Conservation (phyloP, 2,797 vertebrate species). For the Lithobates sylvaticus region DNA sequence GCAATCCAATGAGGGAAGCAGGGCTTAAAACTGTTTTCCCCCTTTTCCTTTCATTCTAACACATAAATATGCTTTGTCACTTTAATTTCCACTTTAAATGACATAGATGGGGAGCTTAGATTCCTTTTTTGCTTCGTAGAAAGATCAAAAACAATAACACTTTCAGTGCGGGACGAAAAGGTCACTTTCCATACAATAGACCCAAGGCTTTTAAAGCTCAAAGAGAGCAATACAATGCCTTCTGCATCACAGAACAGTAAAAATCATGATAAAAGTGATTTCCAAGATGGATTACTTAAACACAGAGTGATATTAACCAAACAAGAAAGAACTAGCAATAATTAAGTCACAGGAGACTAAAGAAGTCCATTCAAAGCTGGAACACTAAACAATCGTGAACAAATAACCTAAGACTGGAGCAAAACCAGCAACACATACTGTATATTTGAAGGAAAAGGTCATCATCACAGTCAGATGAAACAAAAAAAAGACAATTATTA, state of each 20-base stretch:
- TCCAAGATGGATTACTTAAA: constrained; percentile 48
- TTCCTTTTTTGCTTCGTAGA: no score
- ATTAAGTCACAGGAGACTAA: constrained; percentile 48
- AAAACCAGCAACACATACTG: constrained; percentile 43
- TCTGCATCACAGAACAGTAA: constrained; percentile 37
- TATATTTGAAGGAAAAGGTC: constrained; percentile 46
- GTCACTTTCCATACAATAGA: constrained; percentile 46
- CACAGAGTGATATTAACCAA: constrained; percentile 45
- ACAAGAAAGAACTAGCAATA: constrained; percentile 49
- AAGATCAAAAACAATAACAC: neutral
- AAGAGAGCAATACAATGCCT: constrained; percentile 54
- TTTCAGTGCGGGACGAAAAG: constrained; percentile 20
- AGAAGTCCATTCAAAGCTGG: constrained; percentile 45
- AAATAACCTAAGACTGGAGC: constrained; percentile 55
- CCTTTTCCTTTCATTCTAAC: no score
- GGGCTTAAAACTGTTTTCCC: no score
- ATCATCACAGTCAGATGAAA: constrained; percentile 29
- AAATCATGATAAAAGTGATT: constrained; percentile 53
- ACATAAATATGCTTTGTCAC: no score
- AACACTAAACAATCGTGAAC: constrained; percentile 58
- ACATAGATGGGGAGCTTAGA: no score
- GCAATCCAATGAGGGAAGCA: no score
- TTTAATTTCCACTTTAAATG: no score
- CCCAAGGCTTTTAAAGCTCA: constrained; percentile 52
- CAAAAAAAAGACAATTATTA: neutral